Evolutionary conservation across 2,797 vertebrate species (phyloP), one percentile per base, ranked within the genome.

Genomic region (Enteromius unitaeniatus): DNA sequence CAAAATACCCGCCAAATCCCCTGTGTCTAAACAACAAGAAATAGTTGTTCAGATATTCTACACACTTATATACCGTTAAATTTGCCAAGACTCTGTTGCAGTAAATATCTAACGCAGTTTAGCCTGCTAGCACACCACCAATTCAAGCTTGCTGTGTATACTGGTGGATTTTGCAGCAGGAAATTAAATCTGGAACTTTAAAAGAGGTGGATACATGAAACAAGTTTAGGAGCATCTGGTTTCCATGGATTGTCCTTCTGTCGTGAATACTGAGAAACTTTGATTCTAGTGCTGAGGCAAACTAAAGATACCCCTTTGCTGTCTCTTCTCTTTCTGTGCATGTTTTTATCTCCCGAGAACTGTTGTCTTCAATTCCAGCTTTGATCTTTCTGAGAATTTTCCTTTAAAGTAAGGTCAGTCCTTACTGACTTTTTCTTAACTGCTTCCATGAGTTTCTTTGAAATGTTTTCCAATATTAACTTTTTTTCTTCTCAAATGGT

Each of bases 341-440:
- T 70, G 60, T 68, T 88, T 85, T 64, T 1, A 55, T 88, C 81
- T 86, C 76, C 79, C 78, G 5, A 85, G 87, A 86, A 76, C 79
- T 87, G 86, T 90, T 90, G 90, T 92, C 91, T 88, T 62, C 28
- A 65, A 91, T 93, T 91, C 78, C 72, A 87, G 76, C 86, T 87
- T 88, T 92, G 88, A 92, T 93, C 89, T 85, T 75, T 93, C 90
- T 90, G 88, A 42, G 81, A 21, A 67, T 53, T 23, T 31, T 76
- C 49, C 72, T 84, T 87, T 67, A 60, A n/a, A 88, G 88, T 86
- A 76, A 10, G 76, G 88, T 88, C 88, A 89, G 86, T 78, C 80
- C 37, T 40, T 40, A 40, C 37, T 58, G 47, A 87, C 81, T 92
- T 88, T 31, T 93, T 91, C 89, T 87, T 90, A 87, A 91, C 89